phyloP scores from a whole-genome alignment of 2,888 invertebrate species.

The Drosophila mayaguana region DNA sequence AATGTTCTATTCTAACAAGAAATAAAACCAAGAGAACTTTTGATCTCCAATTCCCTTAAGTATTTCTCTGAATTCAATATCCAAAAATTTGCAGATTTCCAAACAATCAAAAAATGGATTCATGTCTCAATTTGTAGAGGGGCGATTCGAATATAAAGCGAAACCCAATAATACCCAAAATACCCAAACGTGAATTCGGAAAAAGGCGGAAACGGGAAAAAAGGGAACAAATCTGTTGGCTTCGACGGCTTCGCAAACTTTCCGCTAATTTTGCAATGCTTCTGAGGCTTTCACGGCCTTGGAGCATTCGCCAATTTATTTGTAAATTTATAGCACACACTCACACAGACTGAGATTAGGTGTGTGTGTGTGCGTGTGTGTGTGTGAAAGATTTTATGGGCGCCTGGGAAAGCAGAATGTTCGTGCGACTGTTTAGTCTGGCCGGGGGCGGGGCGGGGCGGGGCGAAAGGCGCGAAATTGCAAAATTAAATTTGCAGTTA shows the following conservation, averaged over 20 bases:
- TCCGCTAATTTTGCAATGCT: constrained; percentile 55
- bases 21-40: background rate
- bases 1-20: background rate
- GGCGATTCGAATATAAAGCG: background rate
- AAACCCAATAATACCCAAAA: constrained; percentile 12
- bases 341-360: constrained; percentile 49
- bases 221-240: constrained; percentile 13
- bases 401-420: constrained; percentile 38
- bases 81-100: background rate
- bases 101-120: background rate
- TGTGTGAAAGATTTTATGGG: constrained; percentile 46
- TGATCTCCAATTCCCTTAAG: background rate
- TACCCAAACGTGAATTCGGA: constrained; percentile 7
- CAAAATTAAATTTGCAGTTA: constrained; percentile 80
- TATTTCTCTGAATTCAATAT: background rate
- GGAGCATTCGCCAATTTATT: constrained; percentile 64
- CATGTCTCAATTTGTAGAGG: constrained; percentile 2
- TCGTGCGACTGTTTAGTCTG: background rate
- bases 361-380: constrained; percentile 38
- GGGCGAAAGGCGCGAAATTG: constrained; percentile 70
- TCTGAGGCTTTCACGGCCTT: constrained; percentile 56
- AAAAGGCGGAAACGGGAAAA: constrained; percentile 5
- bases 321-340: constrained; percentile 63
- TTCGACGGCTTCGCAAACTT: constrained; percentile 21
- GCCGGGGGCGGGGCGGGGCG: background rate